Evolutionary conservation across 2,797 vertebrate species (phyloP).

Genomic region (Platyrinchus mystaceus): DNA sequence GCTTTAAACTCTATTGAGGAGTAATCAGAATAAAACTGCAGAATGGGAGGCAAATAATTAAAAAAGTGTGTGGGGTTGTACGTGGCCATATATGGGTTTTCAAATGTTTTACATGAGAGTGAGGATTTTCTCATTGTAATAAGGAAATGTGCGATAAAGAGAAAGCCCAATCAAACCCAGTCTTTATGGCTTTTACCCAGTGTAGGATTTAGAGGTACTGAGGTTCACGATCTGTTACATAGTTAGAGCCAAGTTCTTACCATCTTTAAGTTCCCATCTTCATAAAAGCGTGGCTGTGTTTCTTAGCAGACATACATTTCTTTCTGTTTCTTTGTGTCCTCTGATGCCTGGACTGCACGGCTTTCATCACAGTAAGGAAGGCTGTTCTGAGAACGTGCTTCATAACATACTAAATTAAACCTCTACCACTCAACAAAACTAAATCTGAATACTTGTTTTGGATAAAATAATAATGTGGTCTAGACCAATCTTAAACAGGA

Average conservation of each 20-base stretch:
- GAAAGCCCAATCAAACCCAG: neutral
- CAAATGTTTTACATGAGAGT: neutral
- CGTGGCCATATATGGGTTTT: neutral
- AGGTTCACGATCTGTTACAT: neutral
- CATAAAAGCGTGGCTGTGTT: conserved; percentile 2
- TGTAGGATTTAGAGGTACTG: neutral
- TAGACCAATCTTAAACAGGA: conserved; percentile 20
- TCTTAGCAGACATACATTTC: neutral
- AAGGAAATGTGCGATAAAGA: neutral
- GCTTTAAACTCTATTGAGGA: neutral
- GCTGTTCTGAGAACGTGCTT: neutral
- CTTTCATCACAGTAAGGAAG: neutral
- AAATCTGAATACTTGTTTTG: neutral
- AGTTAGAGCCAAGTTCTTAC: neutral
- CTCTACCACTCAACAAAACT: neutral
- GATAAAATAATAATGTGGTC: neutral
- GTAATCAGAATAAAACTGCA: neutral
- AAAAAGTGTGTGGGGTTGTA: neutral
- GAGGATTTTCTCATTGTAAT: neutral
- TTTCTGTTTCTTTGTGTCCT: neutral
- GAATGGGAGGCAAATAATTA: neutral
- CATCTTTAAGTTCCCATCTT: conserved; percentile 23
- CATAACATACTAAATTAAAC: neutral
- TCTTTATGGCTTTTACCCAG: neutral
- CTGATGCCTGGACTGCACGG: neutral